Evolutionary conservation across 30 jellyfish, hydroid and myxozoan genomes (phyloP), one percentile per base, ranked within the genome.

Genomic region (Pseudorhiza aurosa): DNA sequence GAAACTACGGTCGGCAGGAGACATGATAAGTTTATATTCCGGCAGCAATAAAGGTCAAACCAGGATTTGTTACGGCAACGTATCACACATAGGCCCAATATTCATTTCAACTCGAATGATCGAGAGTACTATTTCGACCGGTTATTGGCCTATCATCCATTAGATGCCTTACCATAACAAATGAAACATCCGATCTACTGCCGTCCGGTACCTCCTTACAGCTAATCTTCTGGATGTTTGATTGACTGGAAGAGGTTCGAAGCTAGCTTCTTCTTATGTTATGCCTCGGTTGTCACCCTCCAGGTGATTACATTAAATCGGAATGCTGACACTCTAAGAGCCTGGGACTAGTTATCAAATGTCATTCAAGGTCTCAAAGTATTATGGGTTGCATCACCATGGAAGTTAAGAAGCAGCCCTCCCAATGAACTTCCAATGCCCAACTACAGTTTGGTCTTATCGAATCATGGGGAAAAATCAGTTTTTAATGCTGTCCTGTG

Each of bases 301-400:
- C 35, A 57, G 91, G 84, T 80, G 85, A 80, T 40, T 64, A 80
- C 91, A 80, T 80, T 69, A 72, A 80, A 80, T 19, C 65, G 91
- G 91, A 80, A 80, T 80, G 91, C 55, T 58, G 77, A 55, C 80
- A 76, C 25, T 53, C 37, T 31, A 42, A 85, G 81, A 69, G 85
- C 21, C 89, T 77, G 89, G 89, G 35, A 36, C 81, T 39, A 43
- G 58, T 33, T n/a, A 56, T 73, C 86, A 51, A 51, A 18, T 73
- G 86, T 73, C 86, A 73, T 73, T 73, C 85, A 73, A 73, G 31
- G 32, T 65, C 68, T 42, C 62, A 68, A 68, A 40, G 67, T 5
- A 68, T 40, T 45, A 59, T 40, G 67, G 82, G 58, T 39, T 12
- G 0, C 27, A 35, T 68, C 44, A 22, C 82, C 43, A 68, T 68